A percentile compares a stretch with the other conserved stretches of the same genome.
Evolutionary conservation across 2,888 invertebrate species (phyloP).

Genomic region (Pantelozetes paolii): DNA sequence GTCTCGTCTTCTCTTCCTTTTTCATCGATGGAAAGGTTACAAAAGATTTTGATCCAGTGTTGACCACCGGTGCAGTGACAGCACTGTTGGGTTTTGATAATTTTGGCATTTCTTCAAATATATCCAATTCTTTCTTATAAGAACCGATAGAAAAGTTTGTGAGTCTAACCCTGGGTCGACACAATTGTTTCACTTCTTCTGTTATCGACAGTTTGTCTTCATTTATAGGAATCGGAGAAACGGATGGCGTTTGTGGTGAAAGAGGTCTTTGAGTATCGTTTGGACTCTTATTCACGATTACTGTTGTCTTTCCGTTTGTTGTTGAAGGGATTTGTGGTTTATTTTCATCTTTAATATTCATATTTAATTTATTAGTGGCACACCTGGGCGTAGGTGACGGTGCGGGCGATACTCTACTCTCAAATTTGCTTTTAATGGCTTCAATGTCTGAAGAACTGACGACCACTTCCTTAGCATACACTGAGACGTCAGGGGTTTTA

Average conservation of each 20-base stretch:
- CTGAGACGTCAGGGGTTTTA: not conserved
- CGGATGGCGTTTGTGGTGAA: not conserved
- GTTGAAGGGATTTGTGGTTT: not conserved
- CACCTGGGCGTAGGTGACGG: not conserved
- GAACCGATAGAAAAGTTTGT: slow-evolving; percentile 42
- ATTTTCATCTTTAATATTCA: not conserved
- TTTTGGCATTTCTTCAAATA: slow-evolving; percentile 35
- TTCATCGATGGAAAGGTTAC: slow-evolving; percentile 24
- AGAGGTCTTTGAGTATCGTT: not conserved
- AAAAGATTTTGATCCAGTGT: slow-evolving; percentile 14
- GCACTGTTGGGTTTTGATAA: not conserved
- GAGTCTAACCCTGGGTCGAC: slow-evolving; percentile 35
- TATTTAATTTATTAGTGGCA: no score
- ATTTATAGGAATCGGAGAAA: not conserved
- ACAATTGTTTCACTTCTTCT: slow-evolving; percentile 29
- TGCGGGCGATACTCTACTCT: not conserved
- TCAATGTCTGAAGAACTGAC: not conserved
- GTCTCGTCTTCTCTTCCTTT: not conserved
- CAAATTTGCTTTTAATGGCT: not conserved
- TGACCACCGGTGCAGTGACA: not conserved
- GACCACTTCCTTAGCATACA: not conserved
- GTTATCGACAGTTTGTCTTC: slow-evolving; percentile 29
- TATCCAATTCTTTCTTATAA: slow-evolving; percentile 38
- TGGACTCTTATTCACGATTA: not conserved
- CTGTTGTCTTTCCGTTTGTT: not conserved